These are phyloP conservation scores for Sarcophaga rosellei DNA, from an alignment of 2,888 invertebrate species.

Conservation along the genomic window DNA sequence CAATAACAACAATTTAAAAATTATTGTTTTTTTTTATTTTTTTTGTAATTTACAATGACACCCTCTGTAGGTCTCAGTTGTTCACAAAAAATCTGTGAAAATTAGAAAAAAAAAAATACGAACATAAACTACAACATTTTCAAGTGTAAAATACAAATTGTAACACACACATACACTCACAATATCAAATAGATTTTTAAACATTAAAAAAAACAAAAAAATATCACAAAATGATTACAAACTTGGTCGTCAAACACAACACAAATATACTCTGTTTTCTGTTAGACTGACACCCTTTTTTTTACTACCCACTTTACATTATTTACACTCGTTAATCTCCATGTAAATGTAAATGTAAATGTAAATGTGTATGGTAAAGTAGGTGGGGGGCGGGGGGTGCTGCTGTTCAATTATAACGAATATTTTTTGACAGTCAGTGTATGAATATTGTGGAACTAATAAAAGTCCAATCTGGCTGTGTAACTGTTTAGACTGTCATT, in stretches of 20 bases:
- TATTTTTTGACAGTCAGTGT: slow-evolving; percentile 47
- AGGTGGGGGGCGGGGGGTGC: slow-evolving; percentile 4
- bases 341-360: neutral
- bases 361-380: neutral
- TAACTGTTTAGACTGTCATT: slow-evolving; percentile 55
- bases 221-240: slow-evolving; percentile 58
- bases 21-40: too few relatives aligned
- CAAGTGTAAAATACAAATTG: slow-evolving; percentile 42
- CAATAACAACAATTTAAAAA: neutral
- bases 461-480: slow-evolving; percentile 63
- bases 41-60: neutral
- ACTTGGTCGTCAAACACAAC: slow-evolving; percentile 49
- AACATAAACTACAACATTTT: slow-evolving; percentile 15
- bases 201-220: slow-evolving; percentile 40
- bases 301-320: neutral
- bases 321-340: neutral
- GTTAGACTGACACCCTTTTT: slow-evolving; percentile 34
- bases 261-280: slow-evolving; percentile 44
- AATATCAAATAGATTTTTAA: neutral
- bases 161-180: neutral
- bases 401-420: slow-evolving; percentile 21
- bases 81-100: slow-evolving; percentile 55
- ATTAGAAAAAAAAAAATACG: slow-evolving; percentile 44
- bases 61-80: slow-evolving; percentile 55
- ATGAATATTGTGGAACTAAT: slow-evolving; percentile 61